Base-by-base conservation (phyloP, 1,140 invertebrate genomes). In the Bombus huntii region DNA sequence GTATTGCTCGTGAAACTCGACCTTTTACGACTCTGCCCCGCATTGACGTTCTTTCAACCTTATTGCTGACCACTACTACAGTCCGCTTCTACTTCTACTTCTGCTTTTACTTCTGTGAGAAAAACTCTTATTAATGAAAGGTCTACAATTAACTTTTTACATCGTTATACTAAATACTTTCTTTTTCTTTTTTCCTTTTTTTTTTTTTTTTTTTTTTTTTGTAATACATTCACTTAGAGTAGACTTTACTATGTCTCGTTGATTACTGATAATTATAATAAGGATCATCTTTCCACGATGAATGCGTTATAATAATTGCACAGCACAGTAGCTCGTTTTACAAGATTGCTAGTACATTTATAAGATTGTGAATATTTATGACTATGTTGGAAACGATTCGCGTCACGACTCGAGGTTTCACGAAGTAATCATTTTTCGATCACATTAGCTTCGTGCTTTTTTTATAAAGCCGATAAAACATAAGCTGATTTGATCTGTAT, bases 1-100 rank as follows among this genome's bases (percentile, higher is more conserved):
- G 34, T 15, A 25, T 15, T n/a, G 28, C 65, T 78, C 65, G 44
- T 80, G 78, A 80, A 70, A 70, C 78, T 70, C 78, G 28, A 80
- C 65, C 77, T 80, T 80, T 70, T 80, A 77, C 75, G 62, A 78
- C 37, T 34, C 28, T 39, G 57, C 37, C 6, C 34, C 53, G 70
- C 6, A 28, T 39, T 2, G 72, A 47, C n/a, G n/a, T 31, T 73
- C 42, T 73, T 47, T 22, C 34, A 22, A 70, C 18, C 22, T 39
- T 37, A 39, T 28, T 28, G 13, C 28, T 72, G 71, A 28, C 28
- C 15, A 31, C n/a, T 72, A 37, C 25, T 22, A 53, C 18, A 53
- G 6, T 53, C 47, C 47, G 47, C 18, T 53, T 53, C 47, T 53
- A 6, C 47, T 53, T 53, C 47, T 25, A 5, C 28, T 39, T 39